Evolutionary conservation across 2,113 vertebrate species (phyloP), one percentile per base, ranked within the genome.

Genomic region (Ptychochromis oligacanthus): DNA sequence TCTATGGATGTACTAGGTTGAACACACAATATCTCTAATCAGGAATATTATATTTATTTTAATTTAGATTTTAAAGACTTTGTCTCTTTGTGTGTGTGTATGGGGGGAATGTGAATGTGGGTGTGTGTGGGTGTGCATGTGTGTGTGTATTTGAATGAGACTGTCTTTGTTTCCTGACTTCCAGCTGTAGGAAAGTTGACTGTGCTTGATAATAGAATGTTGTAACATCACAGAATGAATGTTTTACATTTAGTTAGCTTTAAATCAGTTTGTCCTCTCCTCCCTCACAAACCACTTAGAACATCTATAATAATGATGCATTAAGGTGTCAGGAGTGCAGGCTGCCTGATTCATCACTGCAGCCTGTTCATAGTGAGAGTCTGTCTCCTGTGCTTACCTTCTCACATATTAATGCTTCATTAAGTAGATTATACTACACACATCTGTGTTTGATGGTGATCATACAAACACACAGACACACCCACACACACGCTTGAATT

Each of bases 251-350:
- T 85, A 67, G 56, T 82, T 86, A 76, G 65, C 85, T 81, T 88
- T 87, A 80, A 81, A 88, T 85, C 83, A 81, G 81, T 59, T 15
- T 26, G 10, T 62, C 85, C 56, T 22, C 76, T 88, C 84, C 60
- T 67, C 82, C 91, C 91, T 94, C 90, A 92, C 90, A 95, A 92
- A 92, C 87, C 91, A 80, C 94, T 91, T 92, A 89, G 91, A 95
- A 89, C 95, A 95, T 95, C 93, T 95, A 92, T 94, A 95, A 95
- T 93, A 93, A 91, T 95, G 96, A 95, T 95, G 92, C 95, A 96
- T 97, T 95, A 95, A 95, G 91, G 91, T 94, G 96, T 96, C 96
- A 91, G 80, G 17, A 18, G 77, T 57, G 75, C 58, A 74, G 85
- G 72, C 78, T 77, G 85, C 87, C 92, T 95, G 95, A 96, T 96